Conservation (phyloP, 2,113 vertebrate species). For the Pongo abelii region DNA sequence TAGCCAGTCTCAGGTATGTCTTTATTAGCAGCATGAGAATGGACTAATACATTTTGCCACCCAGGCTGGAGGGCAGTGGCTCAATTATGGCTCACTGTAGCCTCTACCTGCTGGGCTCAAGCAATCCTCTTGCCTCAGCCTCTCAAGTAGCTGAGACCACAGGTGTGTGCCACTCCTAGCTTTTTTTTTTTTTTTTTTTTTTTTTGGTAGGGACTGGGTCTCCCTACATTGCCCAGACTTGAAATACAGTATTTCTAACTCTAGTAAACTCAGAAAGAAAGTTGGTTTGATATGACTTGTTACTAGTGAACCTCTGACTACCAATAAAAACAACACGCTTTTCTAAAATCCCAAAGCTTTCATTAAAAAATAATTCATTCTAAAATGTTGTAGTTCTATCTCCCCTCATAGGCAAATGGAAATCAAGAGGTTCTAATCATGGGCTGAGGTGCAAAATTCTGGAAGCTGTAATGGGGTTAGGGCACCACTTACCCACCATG, state of each 20-base stretch:
- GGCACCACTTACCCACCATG: background rate
- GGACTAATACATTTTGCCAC: no score
- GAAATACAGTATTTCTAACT: background rate
- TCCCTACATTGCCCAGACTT: no score
- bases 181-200: no score
- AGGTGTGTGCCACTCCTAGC: no score
- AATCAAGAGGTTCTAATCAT: background rate
- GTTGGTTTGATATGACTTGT: background rate
- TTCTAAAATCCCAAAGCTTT: background rate
- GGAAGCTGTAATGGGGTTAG: background rate
- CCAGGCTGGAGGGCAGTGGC: no score
- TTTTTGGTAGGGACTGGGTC: no score
- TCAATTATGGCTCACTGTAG: no score
- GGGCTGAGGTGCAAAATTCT: background rate
- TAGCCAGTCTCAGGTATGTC: no score
- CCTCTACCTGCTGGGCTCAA: no score
- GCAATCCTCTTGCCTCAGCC: no score
- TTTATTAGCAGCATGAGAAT: no score
- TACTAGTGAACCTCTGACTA: background rate
- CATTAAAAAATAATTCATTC: background rate
- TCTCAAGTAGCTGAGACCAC: no score
- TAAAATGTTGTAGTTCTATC: background rate
- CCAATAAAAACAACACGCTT: background rate
- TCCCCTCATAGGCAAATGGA: background rate
- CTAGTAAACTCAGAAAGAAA: background rate